Percentiles rank a stretch among this genome's conserved stretches.
phyloP scores from a whole-genome alignment of 2,113 vertebrate genomes.

The Eulemur rufifrons region DNA sequence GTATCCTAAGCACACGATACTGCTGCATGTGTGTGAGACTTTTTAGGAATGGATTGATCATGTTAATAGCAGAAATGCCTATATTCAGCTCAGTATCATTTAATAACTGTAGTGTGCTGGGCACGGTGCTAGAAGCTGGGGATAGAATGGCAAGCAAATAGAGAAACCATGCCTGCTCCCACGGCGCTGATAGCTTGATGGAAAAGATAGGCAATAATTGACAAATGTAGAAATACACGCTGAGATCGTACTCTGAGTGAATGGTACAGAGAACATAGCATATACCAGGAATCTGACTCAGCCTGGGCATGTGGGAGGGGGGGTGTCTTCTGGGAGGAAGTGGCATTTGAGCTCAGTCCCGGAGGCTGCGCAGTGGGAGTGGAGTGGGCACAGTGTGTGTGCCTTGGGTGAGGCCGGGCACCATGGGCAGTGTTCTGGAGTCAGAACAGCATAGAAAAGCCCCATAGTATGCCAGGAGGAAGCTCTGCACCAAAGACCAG shows the following conservation, averaged over 20 bases:
- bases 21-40: not conserved
- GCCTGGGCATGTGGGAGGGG: too few relatives aligned
- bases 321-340: not conserved
- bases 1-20: not conserved
- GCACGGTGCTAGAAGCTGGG: not conserved
- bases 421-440: not conserved
- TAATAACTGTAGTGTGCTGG: not conserved
- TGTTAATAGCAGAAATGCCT: not conserved
- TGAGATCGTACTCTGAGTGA: not conserved
- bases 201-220: not conserved
- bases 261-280: not conserved
- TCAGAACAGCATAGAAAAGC: not conserved
- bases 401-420: not conserved
- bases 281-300: not conserved
- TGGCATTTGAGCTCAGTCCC: not conserved
- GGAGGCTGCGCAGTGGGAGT: not conserved
- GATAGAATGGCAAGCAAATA: not conserved
- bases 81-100: not conserved
- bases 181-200: not conserved
- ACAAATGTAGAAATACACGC: too few relatives aligned
- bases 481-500: not conserved
- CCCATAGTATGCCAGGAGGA: not conserved
- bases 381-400: not conserved
- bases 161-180: not conserved
- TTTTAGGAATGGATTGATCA: not conserved